phyloP scores from a whole-genome alignment of 1,140 invertebrate species.

The Eciton burchellii region DNA sequence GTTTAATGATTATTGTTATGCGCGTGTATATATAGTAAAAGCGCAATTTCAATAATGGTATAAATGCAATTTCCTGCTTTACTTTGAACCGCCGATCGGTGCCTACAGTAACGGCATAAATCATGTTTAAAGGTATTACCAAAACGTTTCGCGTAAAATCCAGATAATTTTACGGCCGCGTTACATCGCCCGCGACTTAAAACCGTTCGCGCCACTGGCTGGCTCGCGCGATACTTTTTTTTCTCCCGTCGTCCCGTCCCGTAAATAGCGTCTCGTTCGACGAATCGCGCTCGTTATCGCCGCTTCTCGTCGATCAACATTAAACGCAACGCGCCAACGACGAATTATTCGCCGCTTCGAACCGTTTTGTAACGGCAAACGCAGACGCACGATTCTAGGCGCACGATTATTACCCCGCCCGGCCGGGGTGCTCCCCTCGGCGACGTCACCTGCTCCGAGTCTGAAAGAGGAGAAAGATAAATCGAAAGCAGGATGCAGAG shows the following conservation, averaged over 20 bases:
- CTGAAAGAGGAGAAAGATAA: conserved; percentile 78
- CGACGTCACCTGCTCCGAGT: conserved; percentile 70
- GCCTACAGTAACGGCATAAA: neutral
- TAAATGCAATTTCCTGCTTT: conserved; percentile 12
- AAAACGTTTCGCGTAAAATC: conserved; percentile 4
- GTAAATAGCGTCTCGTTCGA: neutral
- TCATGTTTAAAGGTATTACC: conserved; percentile 5
- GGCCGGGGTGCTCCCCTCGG: conserved; percentile 49
- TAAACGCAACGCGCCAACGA: neutral
- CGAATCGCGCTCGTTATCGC: neutral
- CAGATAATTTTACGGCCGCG: neutral
- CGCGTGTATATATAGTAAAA: neutral
- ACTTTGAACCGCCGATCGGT: neutral
- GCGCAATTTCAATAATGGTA: conserved; percentile 18
- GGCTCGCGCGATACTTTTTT: neutral
- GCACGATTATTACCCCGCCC: conserved; percentile 61
- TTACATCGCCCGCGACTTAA: neutral
- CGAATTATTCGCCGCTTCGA: conserved; percentile 12
- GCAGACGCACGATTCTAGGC: conserved; percentile 59
- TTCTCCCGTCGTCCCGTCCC: neutral
- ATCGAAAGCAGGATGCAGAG: conserved; percentile 78
- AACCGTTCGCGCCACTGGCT: neutral
- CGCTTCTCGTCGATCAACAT: neutral
- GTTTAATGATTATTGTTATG: conserved; percentile 3
- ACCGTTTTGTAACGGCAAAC: conserved; percentile 26